Conservation (phyloP, 2,113 vertebrate species). For the Peromyscus maniculatus region DNA sequence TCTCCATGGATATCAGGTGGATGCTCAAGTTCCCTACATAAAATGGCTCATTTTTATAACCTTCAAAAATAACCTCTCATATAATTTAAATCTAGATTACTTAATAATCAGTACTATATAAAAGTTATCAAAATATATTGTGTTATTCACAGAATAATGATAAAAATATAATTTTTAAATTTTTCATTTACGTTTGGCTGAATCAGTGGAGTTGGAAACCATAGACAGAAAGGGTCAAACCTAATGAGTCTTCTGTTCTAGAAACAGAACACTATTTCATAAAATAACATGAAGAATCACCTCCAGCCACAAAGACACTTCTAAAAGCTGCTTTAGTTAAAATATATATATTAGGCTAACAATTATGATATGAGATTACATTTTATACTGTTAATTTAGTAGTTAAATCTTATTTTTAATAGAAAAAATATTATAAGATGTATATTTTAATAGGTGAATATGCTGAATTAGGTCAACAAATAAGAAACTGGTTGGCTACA, state of each 20-base stretch:
- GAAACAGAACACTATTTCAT: neutral
- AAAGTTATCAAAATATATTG: neutral
- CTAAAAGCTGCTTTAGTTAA: conserved; percentile 48
- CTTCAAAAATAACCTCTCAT: neutral
- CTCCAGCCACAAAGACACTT: conserved; percentile 25
- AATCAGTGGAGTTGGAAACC: neutral
- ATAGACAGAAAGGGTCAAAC: neutral
- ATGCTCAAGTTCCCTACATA: neutral
- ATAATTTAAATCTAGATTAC: neutral
- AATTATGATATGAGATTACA: neutral
- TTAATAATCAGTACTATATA: neutral
- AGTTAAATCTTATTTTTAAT: conserved; percentile 33
- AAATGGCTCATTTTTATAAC: neutral
- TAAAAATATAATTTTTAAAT: neutral
- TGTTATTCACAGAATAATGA: neutral
- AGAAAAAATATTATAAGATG: conserved; percentile 19
- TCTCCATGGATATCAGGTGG: neutral
- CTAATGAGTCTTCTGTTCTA: neutral
- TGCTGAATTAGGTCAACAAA: conserved; percentile 25
- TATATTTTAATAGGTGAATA: conserved; percentile 47
- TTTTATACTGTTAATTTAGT: conserved; percentile 31
- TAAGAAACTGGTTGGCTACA: neutral
- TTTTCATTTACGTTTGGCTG: neutral
- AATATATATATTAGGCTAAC: conserved; percentile 29
- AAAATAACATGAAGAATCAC: conserved; percentile 24